Base-by-base conservation (phyloP, 2,888 invertebrate species). In the Megamerina dolium region DNA sequence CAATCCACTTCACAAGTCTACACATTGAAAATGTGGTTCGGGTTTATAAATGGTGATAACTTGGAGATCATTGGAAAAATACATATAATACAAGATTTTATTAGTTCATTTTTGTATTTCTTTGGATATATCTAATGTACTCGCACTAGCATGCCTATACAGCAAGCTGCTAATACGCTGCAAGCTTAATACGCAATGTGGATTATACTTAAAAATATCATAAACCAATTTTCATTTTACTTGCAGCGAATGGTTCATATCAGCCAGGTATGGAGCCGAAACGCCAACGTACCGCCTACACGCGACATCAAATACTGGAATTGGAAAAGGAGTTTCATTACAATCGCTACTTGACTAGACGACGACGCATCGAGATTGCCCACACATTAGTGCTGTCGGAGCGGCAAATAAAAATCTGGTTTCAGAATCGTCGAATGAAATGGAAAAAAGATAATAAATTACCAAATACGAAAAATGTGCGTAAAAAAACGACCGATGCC, bases 281-380 rank as follows among this genome's bases (percentile, higher is more conserved):
- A 73, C 80, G 96, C 51, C 94, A 95, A 71, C 80, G 96, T 59
- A 96, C 95, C 56, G 95, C 95, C 50, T 96, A 96, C 79, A 96
- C 95, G 49, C 83, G 95, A 72, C 93, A 94, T 77, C 96, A 96
- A 79, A 94, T 95, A 68, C 78, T 96, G 70, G 95, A 96, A 74
- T 77, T 96, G 65, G 95, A 95, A 72, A 95, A 95, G 72, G 95
- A 95, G 77, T 96, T 96, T 74, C 94, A 95, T 73, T 95, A 88
- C 79, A 96, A 95, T 78, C 82, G 92, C 66, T 96, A 96, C 77
- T 79, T 96, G 72, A 94, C 95, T 48, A 80, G 96, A 59, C 80
- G 95, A 70, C 79, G 95, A 75, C 79, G 96, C 69, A 94, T 96
- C 74, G 96, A 96, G 77, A 95, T 96, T 70, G 95, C 96, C 33